These are phyloP conservation scores for Pseudachorutes palmiensis DNA, from an alignment of 1,140 invertebrate species.

Conservation along the genomic window DNA sequence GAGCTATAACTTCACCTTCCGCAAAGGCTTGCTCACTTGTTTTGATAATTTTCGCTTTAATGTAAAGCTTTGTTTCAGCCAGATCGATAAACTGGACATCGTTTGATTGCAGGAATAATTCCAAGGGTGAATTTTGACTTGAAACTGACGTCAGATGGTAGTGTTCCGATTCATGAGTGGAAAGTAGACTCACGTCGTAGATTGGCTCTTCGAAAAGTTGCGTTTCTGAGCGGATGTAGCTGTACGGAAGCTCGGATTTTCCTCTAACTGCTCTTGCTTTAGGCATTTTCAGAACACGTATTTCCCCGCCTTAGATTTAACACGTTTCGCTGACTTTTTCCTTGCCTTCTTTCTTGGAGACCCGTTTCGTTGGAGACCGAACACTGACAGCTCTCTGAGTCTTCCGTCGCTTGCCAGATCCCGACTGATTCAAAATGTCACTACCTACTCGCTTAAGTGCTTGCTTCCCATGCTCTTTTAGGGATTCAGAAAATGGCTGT, in stretches of 20 bases:
- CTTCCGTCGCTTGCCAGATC: slow-evolving; percentile 6
- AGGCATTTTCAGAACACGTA: slow-evolving; percentile 9
- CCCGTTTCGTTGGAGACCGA: neutral
- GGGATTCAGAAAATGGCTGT: neutral
- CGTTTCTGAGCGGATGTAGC: slow-evolving; percentile 41
- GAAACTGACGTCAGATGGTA: slow-evolving; percentile 43
- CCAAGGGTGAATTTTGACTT: slow-evolving; percentile 40
- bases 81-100: slow-evolving; percentile 44
- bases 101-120: slow-evolving; percentile 42
- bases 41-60: slow-evolving; percentile 40
- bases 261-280: neutral
- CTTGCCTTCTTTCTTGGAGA: neutral
- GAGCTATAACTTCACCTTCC: slow-evolving; percentile 21
- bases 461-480: slow-evolving; percentile 10
- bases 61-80: slow-evolving; percentile 42
- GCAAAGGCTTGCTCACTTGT: slow-evolving; percentile 25
- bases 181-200: slow-evolving; percentile 44
- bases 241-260: neutral
- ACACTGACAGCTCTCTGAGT: neutral
- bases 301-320: neutral
- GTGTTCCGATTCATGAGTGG: slow-evolving; percentile 41
- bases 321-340: neutral
- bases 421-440: slow-evolving; percentile 13
- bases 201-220: slow-evolving; percentile 45
- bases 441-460: slow-evolving; percentile 9